phyloP scores from a whole-genome alignment of 2,888 invertebrate genomes.

The Lottia scabra region DNA sequence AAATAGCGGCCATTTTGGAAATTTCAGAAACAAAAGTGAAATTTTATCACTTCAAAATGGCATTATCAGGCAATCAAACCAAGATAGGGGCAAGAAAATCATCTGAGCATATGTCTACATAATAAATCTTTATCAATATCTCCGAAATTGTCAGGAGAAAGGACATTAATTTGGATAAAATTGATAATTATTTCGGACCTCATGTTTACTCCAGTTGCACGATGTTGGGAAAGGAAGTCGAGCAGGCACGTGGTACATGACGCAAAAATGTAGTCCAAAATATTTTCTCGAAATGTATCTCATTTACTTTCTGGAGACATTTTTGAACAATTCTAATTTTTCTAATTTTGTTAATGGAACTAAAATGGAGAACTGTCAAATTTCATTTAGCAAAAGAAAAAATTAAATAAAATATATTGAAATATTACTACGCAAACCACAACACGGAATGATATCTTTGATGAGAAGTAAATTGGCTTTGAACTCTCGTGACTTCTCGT shows the following conservation, averaged over 20 bases:
- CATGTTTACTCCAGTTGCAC: constrained; percentile 53
- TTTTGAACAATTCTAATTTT: background rate
- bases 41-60: too few species aligned
- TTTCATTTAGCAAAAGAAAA: too few species aligned
- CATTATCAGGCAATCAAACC: too few species aligned
- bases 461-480: background rate
- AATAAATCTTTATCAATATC: too few species aligned
- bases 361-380: too few species aligned
- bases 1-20: background rate
- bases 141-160: too few species aligned
- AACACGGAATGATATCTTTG: too few species aligned
- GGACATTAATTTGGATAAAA: background rate
- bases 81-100: too few species aligned
- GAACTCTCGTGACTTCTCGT: constrained; percentile 11
- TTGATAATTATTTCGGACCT: constrained; percentile 34
- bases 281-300: background rate
- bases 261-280: background rate
- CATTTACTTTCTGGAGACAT: background rate
- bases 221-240: constrained; percentile 53
- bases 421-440: too few species aligned
- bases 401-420: too few species aligned
- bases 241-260: constrained; percentile 26
- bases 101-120: too few species aligned
- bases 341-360: background rate
- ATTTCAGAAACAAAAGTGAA: background rate